Percentiles rank a stretch among this genome's conserved stretches.
phyloP scores from a whole-genome alignment of 2,797 vertebrate genomes.

The Sebastiscus albofasciatus region DNA sequence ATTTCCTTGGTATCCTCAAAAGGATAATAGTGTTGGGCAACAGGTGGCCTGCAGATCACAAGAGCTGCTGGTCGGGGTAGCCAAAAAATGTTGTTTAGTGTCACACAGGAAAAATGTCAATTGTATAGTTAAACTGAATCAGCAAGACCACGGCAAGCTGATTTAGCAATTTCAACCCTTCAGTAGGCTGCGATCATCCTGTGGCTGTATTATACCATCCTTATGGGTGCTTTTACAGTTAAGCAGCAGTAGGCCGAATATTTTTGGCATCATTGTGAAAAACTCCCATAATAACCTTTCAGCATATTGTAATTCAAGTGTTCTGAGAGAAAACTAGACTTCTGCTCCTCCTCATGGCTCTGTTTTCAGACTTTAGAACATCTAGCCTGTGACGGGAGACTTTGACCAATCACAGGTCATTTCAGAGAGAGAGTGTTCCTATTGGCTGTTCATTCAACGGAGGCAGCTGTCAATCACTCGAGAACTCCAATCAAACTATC shows the following conservation, averaged over 20 bases:
- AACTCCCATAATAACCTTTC: too few species aligned
- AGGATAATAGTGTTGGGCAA: slow-evolving; percentile 38
- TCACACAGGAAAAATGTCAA: slow-evolving; percentile 5
- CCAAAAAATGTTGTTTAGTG: slow-evolving; percentile 41
- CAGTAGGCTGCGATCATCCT: not conserved
- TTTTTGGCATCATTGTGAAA: too few species aligned
- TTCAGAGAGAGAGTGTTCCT: too few species aligned
- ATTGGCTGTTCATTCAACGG: too few species aligned
- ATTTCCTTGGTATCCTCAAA: slow-evolving; percentile 52
- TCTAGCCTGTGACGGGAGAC: too few species aligned
- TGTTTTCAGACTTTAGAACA: too few species aligned
- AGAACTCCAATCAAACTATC: too few species aligned
- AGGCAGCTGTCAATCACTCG: too few species aligned
- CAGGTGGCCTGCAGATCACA: slow-evolving; percentile 63
- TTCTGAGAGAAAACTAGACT: too few species aligned
- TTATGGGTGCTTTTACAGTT: not conserved
- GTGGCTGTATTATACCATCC: not conserved
- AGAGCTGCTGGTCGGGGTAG: slow-evolving; percentile 15
- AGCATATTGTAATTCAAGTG: too few species aligned
- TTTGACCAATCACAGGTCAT: too few species aligned
- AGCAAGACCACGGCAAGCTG: slow-evolving; percentile 10
- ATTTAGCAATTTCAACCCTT: not conserved
- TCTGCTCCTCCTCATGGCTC: too few species aligned
- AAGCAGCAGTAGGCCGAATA: not conserved
- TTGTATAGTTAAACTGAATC: slow-evolving; percentile 3